Evolutionary conservation across 2,797 vertebrate species (phyloP).

Genomic region (Pangasius sanitwongsei): DNA sequence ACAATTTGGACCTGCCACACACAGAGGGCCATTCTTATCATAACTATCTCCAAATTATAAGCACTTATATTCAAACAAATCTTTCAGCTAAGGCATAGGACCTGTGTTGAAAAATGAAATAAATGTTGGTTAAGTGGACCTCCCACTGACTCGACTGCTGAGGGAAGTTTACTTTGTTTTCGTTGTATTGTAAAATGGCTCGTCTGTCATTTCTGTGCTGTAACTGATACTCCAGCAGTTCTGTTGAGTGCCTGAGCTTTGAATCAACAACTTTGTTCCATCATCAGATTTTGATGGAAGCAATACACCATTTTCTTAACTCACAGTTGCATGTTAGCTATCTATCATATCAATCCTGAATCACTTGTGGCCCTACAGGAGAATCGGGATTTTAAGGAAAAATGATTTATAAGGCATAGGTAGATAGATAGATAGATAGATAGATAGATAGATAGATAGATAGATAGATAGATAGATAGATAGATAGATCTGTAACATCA

Average conservation of each 20-base stretch:
- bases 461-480: neutral
- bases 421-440: neutral
- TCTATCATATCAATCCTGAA: neutral
- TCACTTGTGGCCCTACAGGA: neutral
- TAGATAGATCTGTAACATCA: neutral
- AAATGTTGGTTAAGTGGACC: conserved; percentile 10
- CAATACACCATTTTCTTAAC: conserved; percentile 29
- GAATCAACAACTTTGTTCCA: conserved; percentile 17
- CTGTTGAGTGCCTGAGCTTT: conserved; percentile 29
- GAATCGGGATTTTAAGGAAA: neutral
- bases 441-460: neutral
- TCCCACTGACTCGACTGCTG: neutral
- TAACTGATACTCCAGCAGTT: conserved; percentile 40
- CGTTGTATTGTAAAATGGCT: conserved; percentile 12
- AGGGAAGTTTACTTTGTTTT: neutral
- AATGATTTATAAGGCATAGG: too few species aligned
- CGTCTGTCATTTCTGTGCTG: conserved; percentile 30
- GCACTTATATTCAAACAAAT: conserved; percentile 24
- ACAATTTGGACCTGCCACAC: neutral
- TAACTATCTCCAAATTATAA: conserved; percentile 14
- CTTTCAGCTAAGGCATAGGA: neutral
- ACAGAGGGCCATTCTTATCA: conserved; percentile 30
- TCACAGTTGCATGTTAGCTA: conserved; percentile 13
- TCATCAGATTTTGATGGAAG: conserved; percentile 13
- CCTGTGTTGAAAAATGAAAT: conserved; percentile 29